phyloP scores from a whole-genome alignment of 2,113 vertebrate species.

The Cochlearius cochlearius region DNA sequence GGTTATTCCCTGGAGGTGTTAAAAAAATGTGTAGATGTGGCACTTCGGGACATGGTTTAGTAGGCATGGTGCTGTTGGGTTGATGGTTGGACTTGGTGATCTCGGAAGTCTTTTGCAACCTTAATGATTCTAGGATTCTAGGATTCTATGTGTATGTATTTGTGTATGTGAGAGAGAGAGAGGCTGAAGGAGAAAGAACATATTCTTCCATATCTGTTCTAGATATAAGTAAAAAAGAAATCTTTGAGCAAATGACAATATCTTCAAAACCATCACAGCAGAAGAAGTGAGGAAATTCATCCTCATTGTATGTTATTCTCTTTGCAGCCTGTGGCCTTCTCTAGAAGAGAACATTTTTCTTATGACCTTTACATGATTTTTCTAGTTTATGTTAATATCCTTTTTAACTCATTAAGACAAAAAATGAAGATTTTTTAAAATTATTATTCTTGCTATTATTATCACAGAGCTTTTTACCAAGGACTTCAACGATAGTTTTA shows the following conservation, averaged over 20 bases:
- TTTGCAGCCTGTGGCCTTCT: not conserved
- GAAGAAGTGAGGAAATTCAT: not conserved
- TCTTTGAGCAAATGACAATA: not conserved
- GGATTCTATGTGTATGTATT: too few species aligned
- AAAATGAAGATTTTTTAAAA: not conserved
- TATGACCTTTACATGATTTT: not conserved
- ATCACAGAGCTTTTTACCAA: not conserved
- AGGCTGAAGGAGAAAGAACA: not conserved
- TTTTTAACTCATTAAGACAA: not conserved
- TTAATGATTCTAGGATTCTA: too few species aligned
- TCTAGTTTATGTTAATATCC: not conserved
- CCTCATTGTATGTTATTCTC: not conserved
- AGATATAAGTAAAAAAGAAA: not conserved
- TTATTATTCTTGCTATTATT: not conserved
- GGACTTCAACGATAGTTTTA: not conserved
- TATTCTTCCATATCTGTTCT: not conserved
- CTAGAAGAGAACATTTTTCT: not conserved
- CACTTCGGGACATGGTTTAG: too few species aligned
- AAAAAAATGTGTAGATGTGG: too few species aligned
- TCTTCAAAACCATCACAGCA: not conserved
- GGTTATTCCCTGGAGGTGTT: too few species aligned
- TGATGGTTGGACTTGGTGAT: too few species aligned
- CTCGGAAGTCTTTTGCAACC: too few species aligned
- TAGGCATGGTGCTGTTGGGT: too few species aligned
- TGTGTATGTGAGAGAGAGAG: not conserved